These are phyloP conservation scores for Platyscapa corneri DNA, from an alignment of 1,140 invertebrate species.

Conservation along the genomic window DNA sequence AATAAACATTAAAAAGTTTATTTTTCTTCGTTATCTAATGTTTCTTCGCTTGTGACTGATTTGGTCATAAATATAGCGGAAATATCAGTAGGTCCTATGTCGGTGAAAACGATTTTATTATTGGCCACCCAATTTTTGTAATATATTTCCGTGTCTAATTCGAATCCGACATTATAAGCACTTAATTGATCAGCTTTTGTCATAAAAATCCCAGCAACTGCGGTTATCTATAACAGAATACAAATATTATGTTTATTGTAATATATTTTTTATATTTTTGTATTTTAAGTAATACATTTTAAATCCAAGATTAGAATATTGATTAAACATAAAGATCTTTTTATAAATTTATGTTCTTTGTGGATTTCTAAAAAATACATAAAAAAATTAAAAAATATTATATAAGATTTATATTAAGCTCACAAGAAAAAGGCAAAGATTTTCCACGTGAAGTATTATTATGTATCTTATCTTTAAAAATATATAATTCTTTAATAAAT, in stretches of 20 bases:
- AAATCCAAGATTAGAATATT: too few species aligned
- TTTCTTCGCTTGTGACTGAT: neutral
- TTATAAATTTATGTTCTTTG: too few species aligned
- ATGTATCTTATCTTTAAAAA: too few species aligned
- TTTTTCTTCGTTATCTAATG: conserved; percentile 8
- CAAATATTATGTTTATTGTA: neutral
- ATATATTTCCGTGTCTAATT: conserved; percentile 74
- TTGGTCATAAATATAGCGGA: conserved; percentile 77
- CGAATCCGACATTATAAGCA: conserved; percentile 73
- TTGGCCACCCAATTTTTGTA: conserved; percentile 76
- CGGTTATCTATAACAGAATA: conserved; percentile 60
- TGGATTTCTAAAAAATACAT: too few species aligned
- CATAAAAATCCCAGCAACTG: conserved; percentile 76
- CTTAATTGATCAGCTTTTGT: conserved; percentile 71
- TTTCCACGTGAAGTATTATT: too few species aligned
- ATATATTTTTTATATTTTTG: neutral
- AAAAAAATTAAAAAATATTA: too few species aligned
- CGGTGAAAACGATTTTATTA: conserved; percentile 75
- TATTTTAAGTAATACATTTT: neutral
- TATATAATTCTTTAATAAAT: too few species aligned
- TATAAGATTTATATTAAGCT: too few species aligned
- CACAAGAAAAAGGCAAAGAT: too few species aligned
- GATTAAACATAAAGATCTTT: too few species aligned
- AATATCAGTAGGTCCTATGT: conserved; percentile 77
- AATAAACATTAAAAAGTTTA: too few species aligned